Conservation (phyloP, 2,113 vertebrate species). For the Oceanites oceanicus region DNA sequence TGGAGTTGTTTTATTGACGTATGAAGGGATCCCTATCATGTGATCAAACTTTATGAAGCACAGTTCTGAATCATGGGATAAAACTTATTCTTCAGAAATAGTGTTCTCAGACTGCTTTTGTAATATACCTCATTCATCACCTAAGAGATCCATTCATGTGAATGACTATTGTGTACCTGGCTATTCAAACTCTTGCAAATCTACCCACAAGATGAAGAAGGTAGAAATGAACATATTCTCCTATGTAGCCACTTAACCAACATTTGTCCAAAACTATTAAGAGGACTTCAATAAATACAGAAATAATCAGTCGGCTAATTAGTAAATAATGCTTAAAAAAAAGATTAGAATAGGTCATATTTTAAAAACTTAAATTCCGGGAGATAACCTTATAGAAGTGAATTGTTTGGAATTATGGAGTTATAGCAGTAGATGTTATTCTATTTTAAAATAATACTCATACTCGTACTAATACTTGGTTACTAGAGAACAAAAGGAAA, state of each 20-base stretch:
- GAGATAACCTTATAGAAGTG: neutral
- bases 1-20: neutral
- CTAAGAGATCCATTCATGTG: neutral
- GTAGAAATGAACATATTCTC: neutral
- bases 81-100: neutral
- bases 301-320: constrained; percentile 44
- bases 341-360: neutral
- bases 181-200: neutral
- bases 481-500: neutral
- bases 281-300: constrained; percentile 35
- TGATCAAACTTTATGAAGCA: neutral
- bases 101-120: neutral
- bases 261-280: constrained; percentile 28
- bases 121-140: neutral
- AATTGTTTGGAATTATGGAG: constrained; percentile 2
- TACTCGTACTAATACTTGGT: neutral
- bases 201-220: neutral
- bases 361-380: constrained; percentile 1
- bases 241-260: neutral
- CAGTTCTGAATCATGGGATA: neutral
- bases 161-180: neutral
- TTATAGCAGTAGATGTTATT: constrained; percentile 11
- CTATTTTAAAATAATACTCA: constrained; percentile 5
- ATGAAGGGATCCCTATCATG: neutral
- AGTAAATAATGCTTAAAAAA: constrained; percentile 51